Evolutionary conservation across 2,113 vertebrate genomes (phyloP).

Genomic region (Nycticorax nycticorax): DNA sequence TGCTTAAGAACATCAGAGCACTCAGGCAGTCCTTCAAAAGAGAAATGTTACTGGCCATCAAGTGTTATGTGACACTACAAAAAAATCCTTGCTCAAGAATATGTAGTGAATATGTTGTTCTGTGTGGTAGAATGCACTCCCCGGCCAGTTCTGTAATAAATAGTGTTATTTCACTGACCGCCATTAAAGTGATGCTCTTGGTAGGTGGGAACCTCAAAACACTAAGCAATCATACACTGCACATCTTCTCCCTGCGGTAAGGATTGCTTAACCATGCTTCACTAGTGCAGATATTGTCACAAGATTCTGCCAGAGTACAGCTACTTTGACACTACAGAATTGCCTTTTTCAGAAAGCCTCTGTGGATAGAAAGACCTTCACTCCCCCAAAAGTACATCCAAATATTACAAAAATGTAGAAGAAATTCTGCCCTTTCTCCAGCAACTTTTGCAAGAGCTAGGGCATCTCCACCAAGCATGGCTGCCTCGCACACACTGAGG

Average conservation of each 20-base stretch:
- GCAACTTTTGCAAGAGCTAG: neutral
- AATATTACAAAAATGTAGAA: neutral
- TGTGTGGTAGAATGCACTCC: neutral
- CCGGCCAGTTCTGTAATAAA: neutral
- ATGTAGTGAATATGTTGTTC: rapidly evolving
- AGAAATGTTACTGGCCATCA: neutral
- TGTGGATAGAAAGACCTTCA: neutral
- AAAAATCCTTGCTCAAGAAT: neutral
- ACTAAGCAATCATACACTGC: rapidly evolving
- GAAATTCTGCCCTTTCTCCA: neutral
- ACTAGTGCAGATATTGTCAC: too few relatives aligned
- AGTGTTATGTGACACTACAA: neutral
- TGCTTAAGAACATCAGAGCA: neutral
- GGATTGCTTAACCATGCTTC: neutral
- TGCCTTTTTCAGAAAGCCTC: neutral
- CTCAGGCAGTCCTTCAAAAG: neutral
- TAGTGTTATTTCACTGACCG: neutral
- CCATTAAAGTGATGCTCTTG: neutral
- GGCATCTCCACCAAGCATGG: neutral
- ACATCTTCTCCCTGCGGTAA: too few relatives aligned
- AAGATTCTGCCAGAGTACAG: neutral
- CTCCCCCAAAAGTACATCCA: neutral
- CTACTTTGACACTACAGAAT: neutral
- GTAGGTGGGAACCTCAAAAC: neutral
- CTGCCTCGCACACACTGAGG: neutral